Conservation (phyloP, 2,113 vertebrate species). For the Sapajus apella region DNA sequence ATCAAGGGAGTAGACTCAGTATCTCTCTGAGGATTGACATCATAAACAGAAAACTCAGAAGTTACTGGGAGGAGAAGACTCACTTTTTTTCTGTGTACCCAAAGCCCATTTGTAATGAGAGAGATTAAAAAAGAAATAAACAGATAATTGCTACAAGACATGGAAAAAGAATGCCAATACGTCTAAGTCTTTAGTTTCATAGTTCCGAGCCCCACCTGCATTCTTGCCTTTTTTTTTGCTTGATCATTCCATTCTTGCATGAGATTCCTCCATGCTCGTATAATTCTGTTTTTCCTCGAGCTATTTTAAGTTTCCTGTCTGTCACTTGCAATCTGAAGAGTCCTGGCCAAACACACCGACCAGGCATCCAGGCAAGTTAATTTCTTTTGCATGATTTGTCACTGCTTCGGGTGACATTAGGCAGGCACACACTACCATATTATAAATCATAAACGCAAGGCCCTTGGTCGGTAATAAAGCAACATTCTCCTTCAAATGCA, state of each 20-base stretch:
- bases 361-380: background rate
- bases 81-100: background rate
- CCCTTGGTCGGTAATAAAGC: constrained; percentile 1
- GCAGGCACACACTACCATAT: too few species aligned
- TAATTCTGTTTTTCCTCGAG: background rate
- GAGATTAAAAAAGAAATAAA: background rate
- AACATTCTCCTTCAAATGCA: background rate
- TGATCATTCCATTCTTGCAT: background rate
- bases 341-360: background rate
- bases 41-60: background rate
- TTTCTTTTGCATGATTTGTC: background rate
- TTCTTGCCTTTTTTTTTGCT: background rate
- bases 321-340: background rate
- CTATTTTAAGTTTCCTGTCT: background rate
- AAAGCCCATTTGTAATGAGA: background rate
- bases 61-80: background rate
- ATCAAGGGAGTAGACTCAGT: background rate
- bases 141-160: background rate
- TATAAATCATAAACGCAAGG: constrained; percentile 31
- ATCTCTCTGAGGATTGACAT: background rate
- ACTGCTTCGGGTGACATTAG: background rate
- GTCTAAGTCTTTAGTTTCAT: background rate
- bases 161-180: background rate
- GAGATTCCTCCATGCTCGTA: background rate
- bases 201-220: background rate